Base-by-base conservation (phyloP, 2,113 vertebrate genomes). In the Plestiodon gilberti region DNA sequence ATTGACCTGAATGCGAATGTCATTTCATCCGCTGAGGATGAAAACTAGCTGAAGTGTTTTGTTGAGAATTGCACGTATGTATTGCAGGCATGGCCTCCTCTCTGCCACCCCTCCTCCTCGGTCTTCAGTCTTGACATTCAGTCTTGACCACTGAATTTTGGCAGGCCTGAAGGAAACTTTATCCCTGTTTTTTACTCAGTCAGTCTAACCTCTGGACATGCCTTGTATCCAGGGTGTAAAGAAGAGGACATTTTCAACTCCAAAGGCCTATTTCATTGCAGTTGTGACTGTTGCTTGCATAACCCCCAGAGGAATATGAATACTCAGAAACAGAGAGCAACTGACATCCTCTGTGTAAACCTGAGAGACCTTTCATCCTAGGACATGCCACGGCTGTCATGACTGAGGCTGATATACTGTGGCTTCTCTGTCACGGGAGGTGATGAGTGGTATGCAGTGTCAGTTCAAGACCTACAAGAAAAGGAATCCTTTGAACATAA, bases 401-500 rank as follows among this genome's bases (percentile, higher is more conserved):
- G 89, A 85, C 78, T 79, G 90, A 92, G 3, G 1, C 3, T 92
- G 57, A 82, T 76, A 23, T 69, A 84, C 43, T 35, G 17, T 71
- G 6, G 6, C 0, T 1, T 13, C n/a, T 90, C 28, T 14, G 3
- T 70, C 78, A 82, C 55, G 88, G 28, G 0, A 3, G 78, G 30
- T 88, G 81, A 48, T 87, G 86, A 92, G 82, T 75, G 55, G 71
- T 84, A 2, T 86, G 15, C 59, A 84, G 18, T 52, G 69, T 85
- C 89, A 90, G 70, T 84, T 92, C 71, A 89, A 78, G 81, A 88
- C 22, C 73, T 87, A 67, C 3, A 75, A 67, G 74, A 82, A 88
- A 89, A 84, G 14, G 65, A 83, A 88, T 67, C 79, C 81, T 92
- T 83, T 73, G 43, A 92, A 90, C 82, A 81, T 78, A 61, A 89